phyloP scores from a whole-genome alignment of 1,140 invertebrate genomes.

The Zaprionus tsacasi region DNA sequence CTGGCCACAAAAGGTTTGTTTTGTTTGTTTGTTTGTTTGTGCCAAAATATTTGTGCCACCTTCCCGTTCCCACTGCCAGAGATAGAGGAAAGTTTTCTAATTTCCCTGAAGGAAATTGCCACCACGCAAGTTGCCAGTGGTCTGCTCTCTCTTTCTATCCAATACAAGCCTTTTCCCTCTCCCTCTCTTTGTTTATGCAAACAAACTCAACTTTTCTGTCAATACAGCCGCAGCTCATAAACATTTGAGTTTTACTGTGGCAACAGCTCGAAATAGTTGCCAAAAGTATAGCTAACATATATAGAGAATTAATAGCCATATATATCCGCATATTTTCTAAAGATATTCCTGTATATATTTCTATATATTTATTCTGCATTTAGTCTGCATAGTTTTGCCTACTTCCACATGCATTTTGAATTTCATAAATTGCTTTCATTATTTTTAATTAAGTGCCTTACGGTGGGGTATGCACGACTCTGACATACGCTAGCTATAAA shows the following conservation, averaged over 20 bases:
- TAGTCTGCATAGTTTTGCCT: slow-evolving; percentile 4
- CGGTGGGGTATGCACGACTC: neutral
- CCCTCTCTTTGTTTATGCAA: slow-evolving; percentile 31
- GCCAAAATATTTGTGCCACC: slow-evolving; percentile 72
- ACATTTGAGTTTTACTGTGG: slow-evolving; percentile 63
- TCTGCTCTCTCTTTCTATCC: neutral
- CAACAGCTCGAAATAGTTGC: slow-evolving; percentile 28
- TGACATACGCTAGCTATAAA: neutral
- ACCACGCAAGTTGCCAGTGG: slow-evolving; percentile 21
- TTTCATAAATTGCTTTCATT: slow-evolving; percentile 48
- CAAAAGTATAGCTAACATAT: slow-evolving; percentile 3
- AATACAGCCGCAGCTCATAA: slow-evolving; percentile 53
- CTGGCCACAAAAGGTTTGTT: slow-evolving; percentile 51
- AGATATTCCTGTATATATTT: slow-evolving; percentile 2
- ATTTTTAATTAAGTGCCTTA: slow-evolving; percentile 52
- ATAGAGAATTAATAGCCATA: neutral
- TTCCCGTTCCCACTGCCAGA: no score
- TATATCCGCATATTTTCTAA: neutral
- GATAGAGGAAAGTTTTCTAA: slow-evolving; percentile 70
- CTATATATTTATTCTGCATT: slow-evolving; percentile 30
- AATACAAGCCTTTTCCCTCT: slow-evolving; percentile 35
- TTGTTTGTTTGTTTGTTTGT: neutral
- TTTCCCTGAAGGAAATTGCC: slow-evolving; percentile 72
- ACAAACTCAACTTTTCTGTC: slow-evolving; percentile 31
- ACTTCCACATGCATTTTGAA: slow-evolving; percentile 33